These are phyloP conservation scores for Argyra leucocephala DNA, from an alignment of 2,888 invertebrate species.

Conservation along the genomic window DNA sequence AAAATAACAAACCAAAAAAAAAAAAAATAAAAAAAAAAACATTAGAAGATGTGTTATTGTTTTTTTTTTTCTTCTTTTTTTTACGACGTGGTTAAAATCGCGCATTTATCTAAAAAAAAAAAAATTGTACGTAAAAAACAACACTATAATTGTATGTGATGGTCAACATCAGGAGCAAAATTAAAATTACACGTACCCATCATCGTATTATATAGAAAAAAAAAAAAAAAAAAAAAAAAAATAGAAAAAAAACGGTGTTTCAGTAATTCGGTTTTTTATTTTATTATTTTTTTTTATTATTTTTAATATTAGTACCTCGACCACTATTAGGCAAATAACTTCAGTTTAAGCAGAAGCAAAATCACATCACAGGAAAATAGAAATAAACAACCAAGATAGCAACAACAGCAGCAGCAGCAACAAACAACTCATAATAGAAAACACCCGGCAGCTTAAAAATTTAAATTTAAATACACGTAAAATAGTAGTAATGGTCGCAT, in stretches of 20 bases:
- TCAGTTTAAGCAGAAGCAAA: not conserved
- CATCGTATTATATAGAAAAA: too few relatives aligned
- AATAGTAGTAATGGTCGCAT: not conserved
- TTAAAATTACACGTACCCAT: too few relatives aligned
- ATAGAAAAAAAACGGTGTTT: not conserved
- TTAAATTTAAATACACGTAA: not conserved
- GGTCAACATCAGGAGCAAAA: too few relatives aligned
- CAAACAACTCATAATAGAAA: not conserved
- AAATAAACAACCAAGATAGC: not conserved
- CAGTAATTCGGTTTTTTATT: not conserved
- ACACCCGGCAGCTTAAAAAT: not conserved
- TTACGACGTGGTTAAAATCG: not conserved
- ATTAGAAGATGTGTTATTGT: not conserved
- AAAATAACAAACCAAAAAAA: not conserved
- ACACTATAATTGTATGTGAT: not conserved
- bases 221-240: too few relatives aligned
- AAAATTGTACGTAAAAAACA: not conserved
- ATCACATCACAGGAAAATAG: not conserved
- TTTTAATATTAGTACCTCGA: not conserved
- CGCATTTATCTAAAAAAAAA: not conserved
- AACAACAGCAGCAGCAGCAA: not conserved
- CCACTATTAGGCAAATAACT: too few relatives aligned
- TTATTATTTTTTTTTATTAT: not conserved
- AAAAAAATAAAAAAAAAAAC: not conserved
- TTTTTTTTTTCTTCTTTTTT: not conserved